Base-by-base conservation (phyloP, 2,113 vertebrate species). In the Phainopepla nitens region DNA sequence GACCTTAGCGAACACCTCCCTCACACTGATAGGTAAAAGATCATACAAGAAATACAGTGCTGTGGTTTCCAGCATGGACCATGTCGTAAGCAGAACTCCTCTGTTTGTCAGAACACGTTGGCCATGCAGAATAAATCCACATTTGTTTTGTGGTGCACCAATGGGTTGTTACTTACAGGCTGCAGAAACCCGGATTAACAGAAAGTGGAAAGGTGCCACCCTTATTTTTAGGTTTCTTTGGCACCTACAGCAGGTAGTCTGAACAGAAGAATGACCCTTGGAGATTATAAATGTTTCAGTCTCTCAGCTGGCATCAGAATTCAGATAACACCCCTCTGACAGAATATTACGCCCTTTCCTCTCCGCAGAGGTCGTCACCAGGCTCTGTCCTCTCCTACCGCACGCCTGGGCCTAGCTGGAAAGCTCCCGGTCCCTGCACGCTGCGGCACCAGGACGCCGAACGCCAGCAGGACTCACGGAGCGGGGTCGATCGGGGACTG, bases 351-450 rank as follows among this genome's bases (percentile, higher is more conserved):
- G 9, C 5, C 49, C n/a, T 33, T 15, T 86, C 5, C 21, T 15
- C 23, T 42, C 31, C 12, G 11, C 24, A 51, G 5, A 51, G 12
- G 27, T 13, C 1, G 4, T 24, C 15, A 15, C 13, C 42, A 25
- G 17, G 29, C 51, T 53, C 57, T 2, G 1, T 25, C n/a, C 33
- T 12, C 8, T 25, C 76, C 22, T 2, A 21, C 23, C 21, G 27
- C 4, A n/a, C 21, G 12, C 44, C 41, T 1, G 10, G 82, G 89
- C 65, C 73, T 19, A 29, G 25, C 18, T 5, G 41, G 51, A 45
- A 29, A 7, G 29, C 36, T 9, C 2, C 21, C 11, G 2, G 41
- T 2, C 31, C 7, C 2, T 1, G 39, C 23, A 4, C 0, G 9
- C 66, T 1, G 31, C 25, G 27, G 41, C 18, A 53, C 5, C 58